These are phyloP conservation scores for Cryptoprocta ferox DNA, from an alignment of 2,797 vertebrate genomes.

Conservation along the genomic window DNA sequence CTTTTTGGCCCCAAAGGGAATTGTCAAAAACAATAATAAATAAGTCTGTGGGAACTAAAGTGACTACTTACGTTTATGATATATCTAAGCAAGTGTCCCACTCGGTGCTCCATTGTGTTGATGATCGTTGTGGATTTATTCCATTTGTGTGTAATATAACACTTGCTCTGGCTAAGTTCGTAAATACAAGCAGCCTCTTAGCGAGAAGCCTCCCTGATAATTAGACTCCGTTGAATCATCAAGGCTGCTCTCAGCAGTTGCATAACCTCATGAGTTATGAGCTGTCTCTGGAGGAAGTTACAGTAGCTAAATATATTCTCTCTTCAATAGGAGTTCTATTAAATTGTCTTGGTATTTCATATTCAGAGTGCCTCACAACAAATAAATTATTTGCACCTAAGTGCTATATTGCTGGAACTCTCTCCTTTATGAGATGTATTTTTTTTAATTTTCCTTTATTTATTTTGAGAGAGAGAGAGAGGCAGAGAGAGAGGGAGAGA, in stretches of 20 bases:
- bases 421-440: not conserved
- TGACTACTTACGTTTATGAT: constrained; percentile 44
- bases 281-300: not conserved
- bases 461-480: too few species aligned
- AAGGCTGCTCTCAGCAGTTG: not conserved
- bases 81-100: constrained; percentile 35
- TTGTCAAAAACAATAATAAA: not conserved
- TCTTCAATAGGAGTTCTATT: not conserved
- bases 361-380: not conserved
- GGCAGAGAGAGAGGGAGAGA: too few species aligned
- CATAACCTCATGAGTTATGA: not conserved
- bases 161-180: constrained; percentile 38
- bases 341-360: not conserved
- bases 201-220: not conserved
- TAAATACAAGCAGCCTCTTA: not conserved
- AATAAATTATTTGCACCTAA: not conserved
- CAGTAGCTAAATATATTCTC: not conserved
- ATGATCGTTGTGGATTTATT: constrained; percentile 34
- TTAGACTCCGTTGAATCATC: constrained; percentile 18
- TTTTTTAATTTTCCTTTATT: not conserved
- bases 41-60: not conserved
- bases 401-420: not conserved
- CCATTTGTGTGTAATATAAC: constrained; percentile 50
- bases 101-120: constrained; percentile 1
- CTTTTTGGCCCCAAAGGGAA: constrained; percentile 11